phyloP scores from a whole-genome alignment of 2,113 vertebrate species.

The Tachuris rubrigastra region DNA sequence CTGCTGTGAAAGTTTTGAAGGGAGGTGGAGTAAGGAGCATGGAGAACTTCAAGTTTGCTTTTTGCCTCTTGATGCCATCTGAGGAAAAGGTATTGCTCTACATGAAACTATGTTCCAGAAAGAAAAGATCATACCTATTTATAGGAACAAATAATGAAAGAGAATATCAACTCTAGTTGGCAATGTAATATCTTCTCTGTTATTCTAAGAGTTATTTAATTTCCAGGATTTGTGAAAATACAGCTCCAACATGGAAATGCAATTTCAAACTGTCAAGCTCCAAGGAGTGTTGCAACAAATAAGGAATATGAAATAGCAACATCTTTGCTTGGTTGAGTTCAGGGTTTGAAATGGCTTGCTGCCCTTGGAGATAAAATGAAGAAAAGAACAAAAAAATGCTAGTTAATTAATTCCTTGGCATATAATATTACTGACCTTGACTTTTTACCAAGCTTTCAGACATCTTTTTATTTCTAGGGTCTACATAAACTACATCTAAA shows the following conservation, averaged over 20 bases:
- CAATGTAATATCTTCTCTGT: background rate
- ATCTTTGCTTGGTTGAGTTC: background rate
- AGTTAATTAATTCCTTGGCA: background rate
- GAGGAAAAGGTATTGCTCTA: slow-evolving; percentile 30
- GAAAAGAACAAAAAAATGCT: background rate
- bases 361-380: background rate
- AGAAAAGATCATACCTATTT: slow-evolving; percentile 45
- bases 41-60: background rate
- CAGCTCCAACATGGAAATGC: background rate
- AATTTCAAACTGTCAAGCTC: background rate
- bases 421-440: background rate
- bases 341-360: background rate
- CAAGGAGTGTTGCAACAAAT: background rate
- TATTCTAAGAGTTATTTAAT: background rate
- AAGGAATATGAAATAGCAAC: background rate
- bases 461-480: background rate
- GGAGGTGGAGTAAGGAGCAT: background rate
- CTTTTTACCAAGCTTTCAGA: background rate
- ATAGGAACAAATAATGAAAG: slow-evolving; percentile 57
- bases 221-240: slow-evolving; percentile 13
- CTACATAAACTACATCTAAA: background rate
- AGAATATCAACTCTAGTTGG: background rate
- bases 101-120: slow-evolving; percentile 14
- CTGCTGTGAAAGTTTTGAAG: background rate
- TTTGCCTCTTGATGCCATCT: slow-evolving; percentile 11